phyloP scores from a whole-genome alignment of 2,888 invertebrate species.

The Hydropsyche betteni region DNA sequence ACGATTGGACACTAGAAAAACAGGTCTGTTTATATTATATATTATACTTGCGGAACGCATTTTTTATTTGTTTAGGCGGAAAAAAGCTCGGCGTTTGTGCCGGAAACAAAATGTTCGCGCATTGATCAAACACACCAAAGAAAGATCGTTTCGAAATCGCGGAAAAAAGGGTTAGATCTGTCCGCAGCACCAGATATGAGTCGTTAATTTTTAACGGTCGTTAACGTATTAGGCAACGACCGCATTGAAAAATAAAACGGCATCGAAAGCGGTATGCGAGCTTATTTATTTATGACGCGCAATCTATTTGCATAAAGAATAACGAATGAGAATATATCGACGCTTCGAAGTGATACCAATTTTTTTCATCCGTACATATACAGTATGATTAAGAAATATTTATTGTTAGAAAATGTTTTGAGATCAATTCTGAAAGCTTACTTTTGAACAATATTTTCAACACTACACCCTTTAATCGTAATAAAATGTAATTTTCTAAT shows the following conservation, averaged over 20 bases:
- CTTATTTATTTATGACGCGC: constrained; percentile 8
- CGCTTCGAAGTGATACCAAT: neutral
- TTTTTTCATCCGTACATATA: neutral
- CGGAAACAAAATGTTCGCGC: constrained; percentile 10
- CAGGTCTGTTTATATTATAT: too few species aligned
- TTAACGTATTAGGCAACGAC: constrained; percentile 12
- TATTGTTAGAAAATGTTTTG: too few species aligned
- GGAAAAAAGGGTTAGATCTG: constrained; percentile 12
- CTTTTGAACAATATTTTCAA: too few species aligned
- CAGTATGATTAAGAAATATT: too few species aligned
- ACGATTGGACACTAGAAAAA: too few species aligned
- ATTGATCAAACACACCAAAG: constrained; percentile 8
- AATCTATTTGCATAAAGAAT: constrained; percentile 18
- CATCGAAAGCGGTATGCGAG: constrained; percentile 3
- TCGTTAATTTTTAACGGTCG: constrained; percentile 23
- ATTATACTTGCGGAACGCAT: too few species aligned
- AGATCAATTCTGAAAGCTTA: too few species aligned
- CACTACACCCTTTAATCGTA: too few species aligned
- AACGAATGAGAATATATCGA: constrained; percentile 17
- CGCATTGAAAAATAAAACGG: constrained; percentile 19
- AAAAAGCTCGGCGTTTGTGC: neutral
- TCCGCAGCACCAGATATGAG: neutral
- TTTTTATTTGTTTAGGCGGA: too few species aligned
- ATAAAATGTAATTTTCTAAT: too few species aligned
- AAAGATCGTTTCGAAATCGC: constrained; percentile 12